Conservation (phyloP, 2,113 vertebrate genomes). For the Mustela lutreola region DNA sequence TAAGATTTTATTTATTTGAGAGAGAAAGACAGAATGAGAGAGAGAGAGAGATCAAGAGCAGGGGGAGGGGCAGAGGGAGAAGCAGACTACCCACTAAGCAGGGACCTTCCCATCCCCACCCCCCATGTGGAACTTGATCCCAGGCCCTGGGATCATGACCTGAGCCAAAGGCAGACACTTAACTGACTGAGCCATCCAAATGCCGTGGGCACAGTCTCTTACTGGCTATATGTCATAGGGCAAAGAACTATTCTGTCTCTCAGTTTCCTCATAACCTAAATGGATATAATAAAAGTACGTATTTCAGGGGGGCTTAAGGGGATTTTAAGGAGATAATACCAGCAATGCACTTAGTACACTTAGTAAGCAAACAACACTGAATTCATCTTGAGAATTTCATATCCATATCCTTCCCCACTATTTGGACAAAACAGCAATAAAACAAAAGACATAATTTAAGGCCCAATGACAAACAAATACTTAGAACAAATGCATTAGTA, state of each 20-base stretch:
- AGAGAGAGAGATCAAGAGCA: neutral
- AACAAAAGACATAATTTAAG: neutral
- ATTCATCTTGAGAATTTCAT: constrained; percentile 23
- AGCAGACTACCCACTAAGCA: neutral
- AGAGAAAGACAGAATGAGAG: neutral
- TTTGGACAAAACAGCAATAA: neutral
- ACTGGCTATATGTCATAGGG: neutral
- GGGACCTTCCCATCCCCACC: too few relatives aligned
- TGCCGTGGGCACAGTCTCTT: neutral
- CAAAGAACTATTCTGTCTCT: constrained; percentile 14
- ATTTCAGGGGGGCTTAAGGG: neutral
- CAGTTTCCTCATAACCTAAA: neutral
- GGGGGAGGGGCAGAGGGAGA: neutral
- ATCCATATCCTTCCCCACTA: neutral
- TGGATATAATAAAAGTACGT: neutral
- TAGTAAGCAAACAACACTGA: neutral
- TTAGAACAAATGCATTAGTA: constrained; percentile 5
- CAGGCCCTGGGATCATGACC: too few relatives aligned
- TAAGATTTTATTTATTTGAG: neutral
- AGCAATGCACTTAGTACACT: neutral
- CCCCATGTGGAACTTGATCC: too few relatives aligned
- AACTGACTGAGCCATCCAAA: neutral
- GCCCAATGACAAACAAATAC: neutral
- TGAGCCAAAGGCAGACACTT: neutral
- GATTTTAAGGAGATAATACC: neutral